Conservation (phyloP, 2,888 invertebrate species). For the Drosophila falleni region DNA sequence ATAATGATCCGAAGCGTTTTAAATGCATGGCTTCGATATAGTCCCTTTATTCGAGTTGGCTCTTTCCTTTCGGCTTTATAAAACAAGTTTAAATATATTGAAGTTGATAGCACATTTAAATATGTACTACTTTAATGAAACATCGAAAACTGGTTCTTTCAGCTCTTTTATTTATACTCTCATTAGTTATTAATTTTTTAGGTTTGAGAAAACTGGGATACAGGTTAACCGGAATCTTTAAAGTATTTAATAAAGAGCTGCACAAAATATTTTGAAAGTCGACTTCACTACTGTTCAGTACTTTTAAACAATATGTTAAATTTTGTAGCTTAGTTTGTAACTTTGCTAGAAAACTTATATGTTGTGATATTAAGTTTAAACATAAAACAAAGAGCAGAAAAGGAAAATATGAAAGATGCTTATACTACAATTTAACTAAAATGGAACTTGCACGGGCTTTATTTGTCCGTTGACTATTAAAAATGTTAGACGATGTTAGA, state of each 20-base stretch:
- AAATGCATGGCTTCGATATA: constrained; percentile 11
- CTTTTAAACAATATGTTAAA: too few species aligned
- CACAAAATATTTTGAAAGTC: too few species aligned
- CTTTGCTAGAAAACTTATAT: too few species aligned
- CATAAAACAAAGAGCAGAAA: too few species aligned
- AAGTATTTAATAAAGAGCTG: background rate
- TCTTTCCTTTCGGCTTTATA: background rate
- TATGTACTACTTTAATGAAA: background rate
- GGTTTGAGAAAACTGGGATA: background rate
- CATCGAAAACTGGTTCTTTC: constrained; percentile 34
- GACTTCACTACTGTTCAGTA: too few species aligned
- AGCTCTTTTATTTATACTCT: constrained; percentile 51
- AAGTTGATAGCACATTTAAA: background rate
- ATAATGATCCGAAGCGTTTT: constrained; percentile 14
- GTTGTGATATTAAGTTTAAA: too few species aligned
- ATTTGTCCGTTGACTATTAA: too few species aligned
- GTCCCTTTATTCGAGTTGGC: constrained; percentile 4
- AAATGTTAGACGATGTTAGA: too few species aligned
- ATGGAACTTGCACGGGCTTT: too few species aligned
- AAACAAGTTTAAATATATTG: constrained; percentile 31
- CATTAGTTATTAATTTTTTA: background rate
- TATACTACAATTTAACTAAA: too few species aligned
- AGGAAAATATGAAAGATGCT: too few species aligned
- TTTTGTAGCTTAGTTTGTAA: too few species aligned
- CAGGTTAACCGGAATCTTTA: background rate